Base-by-base conservation (phyloP, 1,140 invertebrate genomes). In the Rhynchophorus ferrugineus region DNA sequence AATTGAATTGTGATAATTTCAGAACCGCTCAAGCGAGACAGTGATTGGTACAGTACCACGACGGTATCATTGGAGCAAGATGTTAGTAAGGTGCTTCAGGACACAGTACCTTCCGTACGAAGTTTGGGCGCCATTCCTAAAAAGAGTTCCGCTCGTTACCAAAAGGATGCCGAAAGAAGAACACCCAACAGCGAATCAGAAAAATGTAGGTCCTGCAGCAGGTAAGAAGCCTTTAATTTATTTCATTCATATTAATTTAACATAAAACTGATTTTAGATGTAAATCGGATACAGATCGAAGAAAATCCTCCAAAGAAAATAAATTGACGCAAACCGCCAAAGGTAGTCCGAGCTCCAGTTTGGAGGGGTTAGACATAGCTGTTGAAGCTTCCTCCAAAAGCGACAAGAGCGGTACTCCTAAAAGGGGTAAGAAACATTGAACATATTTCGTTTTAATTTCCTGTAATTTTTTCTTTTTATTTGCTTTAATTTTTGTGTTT, bases 71-170 rank as follows among this genome's bases (percentile, higher is more conserved):
- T 77, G 33, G 77, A 78, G 48, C 76, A 78, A 42, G 76, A 78
- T 49, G 66, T 69, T 2, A 69, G 65, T 45, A 70, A 69, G 61
- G 65, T 69, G 6, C 56, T 69, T 1, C 68, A 70, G 43, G 68
- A 70, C 41, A 58, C 63, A 6, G 58, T 62, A 20, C 61, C 65
- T 16, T 58, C 63, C 18, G 50, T 49, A 14, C 73, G 72, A 20
- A 75, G 81, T 62, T 78, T 86, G 57, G 85, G 85, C 9, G 84
- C 84, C 33, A 85, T 86, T 60, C 84, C 84, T 18, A 87, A 86
- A 62, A 79, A 81, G 66, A 74, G 60, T 48, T 68, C 44, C 65
- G 65, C 16, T 44, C 47, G 52, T 42, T 43, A 52, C 22, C 47
- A 45, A 20, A 58, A 36, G 37, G 50, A 49, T 13, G 44, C 48